Evolutionary conservation across 2,113 vertebrate species (phyloP).

Genomic region (Coracopsis vasa): DNA sequence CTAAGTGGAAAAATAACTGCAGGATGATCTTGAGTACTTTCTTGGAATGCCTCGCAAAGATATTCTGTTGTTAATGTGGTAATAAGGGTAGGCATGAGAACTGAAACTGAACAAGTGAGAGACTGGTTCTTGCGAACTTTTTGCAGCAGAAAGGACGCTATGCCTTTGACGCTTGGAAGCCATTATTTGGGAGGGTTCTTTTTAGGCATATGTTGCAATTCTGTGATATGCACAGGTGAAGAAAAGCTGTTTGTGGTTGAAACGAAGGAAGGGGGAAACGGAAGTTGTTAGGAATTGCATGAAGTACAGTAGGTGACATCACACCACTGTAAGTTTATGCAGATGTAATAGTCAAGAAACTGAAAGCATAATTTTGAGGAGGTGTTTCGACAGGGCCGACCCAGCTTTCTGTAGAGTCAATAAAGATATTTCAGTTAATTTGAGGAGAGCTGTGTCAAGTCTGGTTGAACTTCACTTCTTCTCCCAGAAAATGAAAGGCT

Average conservation of each 20-base stretch:
- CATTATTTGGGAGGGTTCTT: neutral
- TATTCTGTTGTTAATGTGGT: neutral
- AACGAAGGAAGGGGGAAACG: neutral
- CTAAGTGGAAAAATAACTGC: neutral
- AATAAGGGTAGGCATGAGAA: neutral
- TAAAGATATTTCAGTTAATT: neutral
- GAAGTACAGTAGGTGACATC: neutral
- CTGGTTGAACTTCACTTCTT: neutral
- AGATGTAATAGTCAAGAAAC: neutral
- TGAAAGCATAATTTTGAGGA: neutral
- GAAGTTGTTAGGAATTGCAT: neutral
- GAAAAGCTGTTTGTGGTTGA: neutral
- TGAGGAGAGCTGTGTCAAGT: neutral
- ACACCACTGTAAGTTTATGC: neutral
- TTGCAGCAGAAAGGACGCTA: neutral
- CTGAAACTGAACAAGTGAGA: neutral
- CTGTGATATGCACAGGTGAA: neutral
- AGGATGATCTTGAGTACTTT: neutral
- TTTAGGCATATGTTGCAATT: neutral
- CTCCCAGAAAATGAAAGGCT: neutral
- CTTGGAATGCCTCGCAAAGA: neutral
- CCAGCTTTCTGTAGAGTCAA: neutral
- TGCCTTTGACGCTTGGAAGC: neutral
- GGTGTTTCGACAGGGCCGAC: neutral
- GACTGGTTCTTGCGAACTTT: neutral